These are phyloP conservation scores for Malurus alboscapulatus DNA, from an alignment of 2,113 vertebrate species.

Conservation along the genomic window DNA sequence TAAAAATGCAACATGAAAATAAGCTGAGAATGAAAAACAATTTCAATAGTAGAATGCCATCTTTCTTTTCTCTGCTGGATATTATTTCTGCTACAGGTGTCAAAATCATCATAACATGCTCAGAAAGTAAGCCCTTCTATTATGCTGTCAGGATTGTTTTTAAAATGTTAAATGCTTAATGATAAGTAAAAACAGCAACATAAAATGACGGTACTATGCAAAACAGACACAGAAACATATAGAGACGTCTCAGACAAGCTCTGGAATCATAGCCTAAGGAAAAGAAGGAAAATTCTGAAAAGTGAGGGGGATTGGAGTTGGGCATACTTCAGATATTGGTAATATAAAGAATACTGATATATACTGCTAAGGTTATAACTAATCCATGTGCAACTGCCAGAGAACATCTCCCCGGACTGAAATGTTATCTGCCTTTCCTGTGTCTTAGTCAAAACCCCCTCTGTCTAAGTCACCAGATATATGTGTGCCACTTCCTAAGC, in stretches of 20 bases:
- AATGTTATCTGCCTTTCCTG: background rate
- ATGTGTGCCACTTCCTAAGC: background rate
- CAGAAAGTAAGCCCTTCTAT: background rate
- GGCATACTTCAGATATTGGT: background rate
- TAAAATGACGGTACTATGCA: background rate
- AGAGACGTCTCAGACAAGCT: background rate
- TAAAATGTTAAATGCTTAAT: background rate
- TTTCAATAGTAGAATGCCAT: background rate
- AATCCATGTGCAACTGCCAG: background rate
- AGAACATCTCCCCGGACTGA: background rate
- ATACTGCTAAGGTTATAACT: background rate
- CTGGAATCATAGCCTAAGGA: background rate
- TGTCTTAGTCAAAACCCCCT: background rate
- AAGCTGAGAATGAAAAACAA: background rate
- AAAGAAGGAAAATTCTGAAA: background rate
- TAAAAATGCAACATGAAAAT: background rate
- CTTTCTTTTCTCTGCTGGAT: slow-evolving; percentile 6
- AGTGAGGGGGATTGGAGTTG: background rate
- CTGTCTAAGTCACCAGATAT: background rate
- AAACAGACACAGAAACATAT: background rate
- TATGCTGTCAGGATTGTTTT: background rate
- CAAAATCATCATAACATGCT: background rate
- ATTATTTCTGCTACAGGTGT: background rate
- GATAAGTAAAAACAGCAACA: slow-evolving; percentile 54
- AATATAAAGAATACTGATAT: background rate